Evolutionary conservation across 2,797 vertebrate genomes (phyloP).

Genomic region (Mycteria americana): DNA sequence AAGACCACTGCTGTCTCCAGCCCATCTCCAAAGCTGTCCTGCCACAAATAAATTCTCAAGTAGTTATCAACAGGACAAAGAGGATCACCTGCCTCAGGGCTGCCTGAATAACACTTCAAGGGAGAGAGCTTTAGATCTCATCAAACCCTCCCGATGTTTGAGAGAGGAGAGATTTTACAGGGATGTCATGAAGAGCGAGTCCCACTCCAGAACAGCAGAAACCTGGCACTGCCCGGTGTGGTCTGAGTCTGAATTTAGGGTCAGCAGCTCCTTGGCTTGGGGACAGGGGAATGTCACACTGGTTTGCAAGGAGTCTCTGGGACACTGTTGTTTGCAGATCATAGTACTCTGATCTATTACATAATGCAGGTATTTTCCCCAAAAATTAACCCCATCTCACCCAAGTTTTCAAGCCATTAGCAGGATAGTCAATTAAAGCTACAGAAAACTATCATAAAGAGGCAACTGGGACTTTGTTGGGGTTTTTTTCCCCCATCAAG

Average conservation of each 20-base stretch:
- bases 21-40: not conserved
- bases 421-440: not conserved
- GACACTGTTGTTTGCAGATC: not conserved
- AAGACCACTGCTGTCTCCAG: not conserved
- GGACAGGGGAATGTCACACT: not conserved
- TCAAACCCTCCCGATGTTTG: not conserved
- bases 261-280: not conserved
- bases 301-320: not conserved
- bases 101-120: not conserved
- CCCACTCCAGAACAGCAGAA: not conserved
- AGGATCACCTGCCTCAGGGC: not conserved
- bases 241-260: not conserved
- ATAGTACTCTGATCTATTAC: not conserved
- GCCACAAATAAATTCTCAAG: not conserved
- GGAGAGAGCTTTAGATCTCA: not conserved
- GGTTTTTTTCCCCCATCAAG: not conserved
- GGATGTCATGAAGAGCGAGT: not conserved
- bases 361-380: not conserved
- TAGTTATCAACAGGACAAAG: not conserved
- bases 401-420: not conserved
- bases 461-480: not conserved
- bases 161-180: not conserved
- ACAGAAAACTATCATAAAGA: not conserved
- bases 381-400: not conserved
- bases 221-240: not conserved